phyloP scores from a whole-genome alignment of 2,113 vertebrate genomes.

The Emydocephalus ijimae region DNA sequence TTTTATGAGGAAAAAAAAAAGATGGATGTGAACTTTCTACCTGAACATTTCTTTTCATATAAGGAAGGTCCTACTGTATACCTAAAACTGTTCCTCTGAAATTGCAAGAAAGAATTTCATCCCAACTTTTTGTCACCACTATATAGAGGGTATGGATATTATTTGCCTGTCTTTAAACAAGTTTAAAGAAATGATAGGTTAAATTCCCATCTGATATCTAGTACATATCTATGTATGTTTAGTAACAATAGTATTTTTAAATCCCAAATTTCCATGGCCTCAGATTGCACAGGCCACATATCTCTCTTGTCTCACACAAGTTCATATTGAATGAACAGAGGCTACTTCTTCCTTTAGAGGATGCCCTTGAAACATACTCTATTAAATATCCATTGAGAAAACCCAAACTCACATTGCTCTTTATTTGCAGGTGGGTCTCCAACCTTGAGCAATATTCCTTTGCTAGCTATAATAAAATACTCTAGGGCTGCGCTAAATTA shows the following conservation, averaged over 20 bases:
- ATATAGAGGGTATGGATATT: background rate
- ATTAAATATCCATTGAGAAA: background rate
- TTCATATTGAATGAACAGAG: background rate
- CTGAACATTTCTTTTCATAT: background rate
- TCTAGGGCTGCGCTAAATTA: background rate
- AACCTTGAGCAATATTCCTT: background rate
- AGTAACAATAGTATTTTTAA: background rate
- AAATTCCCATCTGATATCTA: background rate
- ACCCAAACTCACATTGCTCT: background rate
- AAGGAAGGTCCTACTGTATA: background rate
- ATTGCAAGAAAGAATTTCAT: background rate
- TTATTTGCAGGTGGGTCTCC: background rate
- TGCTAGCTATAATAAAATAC: background rate
- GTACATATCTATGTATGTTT: background rate
- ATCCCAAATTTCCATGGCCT: background rate
- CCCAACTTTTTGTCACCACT: background rate
- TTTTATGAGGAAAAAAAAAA: background rate
- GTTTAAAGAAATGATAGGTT: too few relatives aligned
- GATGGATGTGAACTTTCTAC: background rate
- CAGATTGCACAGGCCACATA: background rate
- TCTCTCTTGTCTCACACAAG: background rate
- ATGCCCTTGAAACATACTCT: background rate
- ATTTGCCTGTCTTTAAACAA: background rate
- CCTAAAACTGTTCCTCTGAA: background rate
- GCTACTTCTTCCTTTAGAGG: background rate